Percentiles rank a stretch among this genome's conserved stretches.
Evolutionary conservation across 2,888 invertebrate species (phyloP).

Genomic region (Drosophila conformis): DNA sequence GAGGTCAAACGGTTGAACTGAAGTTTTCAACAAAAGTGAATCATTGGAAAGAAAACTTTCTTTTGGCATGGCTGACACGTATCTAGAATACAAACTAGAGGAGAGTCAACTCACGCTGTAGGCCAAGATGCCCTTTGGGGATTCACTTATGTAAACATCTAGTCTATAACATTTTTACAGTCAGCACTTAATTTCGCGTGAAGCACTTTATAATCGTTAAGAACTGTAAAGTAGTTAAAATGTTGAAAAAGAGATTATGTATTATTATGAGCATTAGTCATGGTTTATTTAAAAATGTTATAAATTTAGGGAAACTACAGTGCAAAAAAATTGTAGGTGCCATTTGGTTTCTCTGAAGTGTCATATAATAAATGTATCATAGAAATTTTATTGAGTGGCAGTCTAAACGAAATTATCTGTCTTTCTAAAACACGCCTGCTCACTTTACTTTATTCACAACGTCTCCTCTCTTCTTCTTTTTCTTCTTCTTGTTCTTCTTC

Average conservation of each 20-base stretch:
- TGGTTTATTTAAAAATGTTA: no score
- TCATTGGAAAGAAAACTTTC: neutral
- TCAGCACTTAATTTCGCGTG: neutral
- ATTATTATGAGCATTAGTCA: neutral
- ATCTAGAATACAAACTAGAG: neutral
- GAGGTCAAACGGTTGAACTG: neutral
- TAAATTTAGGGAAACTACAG: neutral
- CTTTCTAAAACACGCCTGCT: neutral
- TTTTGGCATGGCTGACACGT: constrained; percentile 1
- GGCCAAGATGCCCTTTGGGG: neutral
- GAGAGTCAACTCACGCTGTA: neutral
- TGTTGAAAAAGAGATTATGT: neutral
- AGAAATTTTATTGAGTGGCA: neutral
- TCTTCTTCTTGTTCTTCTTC: neutral
- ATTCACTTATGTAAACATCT: neutral
- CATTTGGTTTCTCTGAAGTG: neutral
- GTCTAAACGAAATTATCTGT: neutral
- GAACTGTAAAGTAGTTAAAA: neutral
- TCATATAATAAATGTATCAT: neutral
- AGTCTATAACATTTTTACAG: neutral
- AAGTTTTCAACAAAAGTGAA: neutral
- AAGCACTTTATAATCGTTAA: neutral
- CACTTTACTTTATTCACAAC: neutral
- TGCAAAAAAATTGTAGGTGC: neutral
- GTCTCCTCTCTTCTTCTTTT: neutral